phyloP scores from a whole-genome alignment of 2,797 vertebrate genomes.

The Pachyuromys duprasi region DNA sequence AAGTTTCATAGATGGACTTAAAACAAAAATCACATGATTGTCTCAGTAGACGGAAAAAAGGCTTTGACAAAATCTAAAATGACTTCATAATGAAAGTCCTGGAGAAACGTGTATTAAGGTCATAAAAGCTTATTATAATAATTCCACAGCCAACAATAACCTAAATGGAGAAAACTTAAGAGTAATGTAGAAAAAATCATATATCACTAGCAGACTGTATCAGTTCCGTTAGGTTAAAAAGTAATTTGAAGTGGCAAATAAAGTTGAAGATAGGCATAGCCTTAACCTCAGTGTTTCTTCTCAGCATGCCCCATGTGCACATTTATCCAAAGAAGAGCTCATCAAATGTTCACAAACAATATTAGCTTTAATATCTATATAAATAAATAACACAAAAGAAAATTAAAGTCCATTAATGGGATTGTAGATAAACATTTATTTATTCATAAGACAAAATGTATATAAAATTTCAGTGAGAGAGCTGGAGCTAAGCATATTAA shows the following conservation, averaged over 20 bases:
- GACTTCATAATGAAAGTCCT: background rate
- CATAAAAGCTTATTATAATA: background rate
- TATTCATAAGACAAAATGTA: background rate
- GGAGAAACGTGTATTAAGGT: background rate
- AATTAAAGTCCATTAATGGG: background rate
- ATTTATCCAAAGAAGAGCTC: background rate
- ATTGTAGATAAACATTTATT: background rate
- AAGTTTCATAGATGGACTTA: background rate
- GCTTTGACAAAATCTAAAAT: background rate
- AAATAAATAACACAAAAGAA: conserved; percentile 6
- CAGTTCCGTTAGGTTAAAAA: background rate
- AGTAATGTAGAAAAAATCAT: background rate
- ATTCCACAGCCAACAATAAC: background rate
- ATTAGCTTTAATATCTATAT: background rate
- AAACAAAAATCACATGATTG: background rate
- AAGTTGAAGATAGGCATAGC: background rate
- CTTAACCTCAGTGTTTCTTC: background rate
- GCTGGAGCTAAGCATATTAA: background rate
- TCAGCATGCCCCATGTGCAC: background rate
- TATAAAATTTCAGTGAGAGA: conserved; percentile 8
- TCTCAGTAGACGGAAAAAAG: background rate
- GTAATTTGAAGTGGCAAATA: conserved; percentile 32
- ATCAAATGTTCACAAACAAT: background rate
- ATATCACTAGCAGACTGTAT: background rate
- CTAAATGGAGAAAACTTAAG: background rate